Percentiles rank a stretch among this genome's conserved stretches.
These are phyloP conservation scores for Pitangus sulphuratus DNA, from an alignment of 2,797 vertebrate genomes.

Conservation along the genomic window DNA sequence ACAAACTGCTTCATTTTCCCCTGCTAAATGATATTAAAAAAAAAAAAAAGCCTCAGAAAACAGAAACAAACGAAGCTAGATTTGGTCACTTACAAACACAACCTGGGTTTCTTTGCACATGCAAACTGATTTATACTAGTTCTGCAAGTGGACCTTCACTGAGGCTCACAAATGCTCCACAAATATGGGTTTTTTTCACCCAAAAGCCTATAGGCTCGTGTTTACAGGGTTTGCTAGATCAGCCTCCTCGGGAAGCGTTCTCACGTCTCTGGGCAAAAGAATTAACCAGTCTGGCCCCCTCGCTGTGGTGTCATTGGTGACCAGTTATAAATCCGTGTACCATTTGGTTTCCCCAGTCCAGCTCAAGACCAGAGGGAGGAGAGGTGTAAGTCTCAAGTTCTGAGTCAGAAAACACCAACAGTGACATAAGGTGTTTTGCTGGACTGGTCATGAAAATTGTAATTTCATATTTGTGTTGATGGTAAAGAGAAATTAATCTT, in stretches of 20 bases:
- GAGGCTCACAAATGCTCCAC: background rate
- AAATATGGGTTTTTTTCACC: background rate
- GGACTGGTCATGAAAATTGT: background rate
- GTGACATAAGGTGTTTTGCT: accelerated
- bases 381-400: background rate
- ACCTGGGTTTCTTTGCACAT: background rate
- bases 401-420: background rate
- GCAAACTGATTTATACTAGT: background rate
- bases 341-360: background rate
- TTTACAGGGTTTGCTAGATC: background rate
- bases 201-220: background rate
- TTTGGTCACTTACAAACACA: background rate
- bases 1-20: background rate
- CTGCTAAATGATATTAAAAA: background rate
- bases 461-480: background rate
- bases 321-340: background rate
- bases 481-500: background rate
- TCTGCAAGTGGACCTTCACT: background rate
- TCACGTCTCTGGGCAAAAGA: background rate
- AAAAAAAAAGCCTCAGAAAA: background rate
- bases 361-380: background rate
- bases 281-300: background rate
- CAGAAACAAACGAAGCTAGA: background rate
- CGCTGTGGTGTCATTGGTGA: background rate
- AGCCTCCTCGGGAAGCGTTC: background rate